Base-by-base conservation (phyloP, 23 tunicate species). In the Botrylloides violaceus region DNA sequence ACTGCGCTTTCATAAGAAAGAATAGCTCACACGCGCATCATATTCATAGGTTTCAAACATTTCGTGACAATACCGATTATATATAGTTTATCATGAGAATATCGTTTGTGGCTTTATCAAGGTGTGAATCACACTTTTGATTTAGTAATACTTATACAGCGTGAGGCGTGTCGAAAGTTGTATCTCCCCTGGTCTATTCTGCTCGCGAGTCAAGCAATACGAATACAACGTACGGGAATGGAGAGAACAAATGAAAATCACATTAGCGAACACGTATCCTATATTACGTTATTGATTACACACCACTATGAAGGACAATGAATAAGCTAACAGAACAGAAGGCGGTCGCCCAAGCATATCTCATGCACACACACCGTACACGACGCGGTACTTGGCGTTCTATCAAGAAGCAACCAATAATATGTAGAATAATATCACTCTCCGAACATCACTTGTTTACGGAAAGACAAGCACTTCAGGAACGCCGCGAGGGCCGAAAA, bases 241-340 rank as follows among this genome's bases (percentile, higher is more conserved):
- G 58, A 68, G 57, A 36, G 74, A 36, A 68, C 74, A 43, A 68
- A 68, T 68, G 74, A 68, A 68, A 68, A 68, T 68, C 74, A 68
- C 74, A 68, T 68, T 68, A 68, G 49, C 58, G 74, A 68, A 68
- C 74, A 68, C 74, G 74, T 68, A 68, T 68, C 74, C 74, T 68
- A 68, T 68, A 68, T 68, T 68, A 37, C 74, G 74, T 68, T 68
- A 68, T 68, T 68, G 74, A 68, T 68, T 68, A 68, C 74, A 68
- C 74, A 68, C 74, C 74, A 68, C 74, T 68, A 35, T 68, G 74
- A 43, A 68, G 58, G 49, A 68, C 74, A 68, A 68, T 68, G 58
- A 68, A 68, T 32, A 68, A 68, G 74, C 74, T 68, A 37, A 36
- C 74, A 37, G 58, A 37, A 36, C 74, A 37, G 58, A 68, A 68